Base-by-base conservation (phyloP, 1,140 invertebrate genomes). In the Acromyrmex heyeri region DNA sequence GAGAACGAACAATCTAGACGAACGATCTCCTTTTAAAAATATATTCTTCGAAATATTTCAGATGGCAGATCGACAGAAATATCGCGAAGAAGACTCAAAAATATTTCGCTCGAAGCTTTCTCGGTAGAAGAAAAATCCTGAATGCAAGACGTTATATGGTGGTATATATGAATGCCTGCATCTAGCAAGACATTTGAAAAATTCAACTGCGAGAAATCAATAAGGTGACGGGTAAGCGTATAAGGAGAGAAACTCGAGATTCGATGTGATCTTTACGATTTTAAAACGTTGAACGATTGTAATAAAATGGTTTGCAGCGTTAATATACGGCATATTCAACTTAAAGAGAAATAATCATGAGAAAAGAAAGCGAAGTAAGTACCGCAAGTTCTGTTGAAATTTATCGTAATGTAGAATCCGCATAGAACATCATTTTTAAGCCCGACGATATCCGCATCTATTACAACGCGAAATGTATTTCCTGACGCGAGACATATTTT, bases 331-430 rank as follows among this genome's bases (percentile, higher is more conserved):
- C 12, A 21, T n/a, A 3, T 64, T 27, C 34, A 44, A 48, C 21
- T 53, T 24, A n/a, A 50, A 81, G 21, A 57, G 21, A 57, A 70
- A 44, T 12, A 0, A 18, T 5, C 0, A n/a, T 24, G 30, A 44
- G 10, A 57, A 57, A 50, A 0, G 21, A 18, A 27, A n/a, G 10
- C 21, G 16, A n/a, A n/a, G 34, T 38, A n/a, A n/a, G 34, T 38
- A 38, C 0, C 7, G 6, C 34, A 38, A 38, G 4, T 27, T 44
- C 50, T 0, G 64, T 34, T 38, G 12, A 57, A 72, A 14, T 70
- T 81, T 81, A 81, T 81, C 30, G 21, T 61, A 48, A 57, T 7
- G 21, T 81, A 44, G 57, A 82, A 44, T 57, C 34, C 67, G 55
- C 21, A n/a, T 72, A 27, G 34, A 72, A 44, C 38, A 18, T n/a